Percentiles rank a stretch among this genome's conserved stretches.
These are phyloP conservation scores for Amphipyra tragopoginis DNA, from an alignment of 2,888 invertebrate species.

Conservation along the genomic window DNA sequence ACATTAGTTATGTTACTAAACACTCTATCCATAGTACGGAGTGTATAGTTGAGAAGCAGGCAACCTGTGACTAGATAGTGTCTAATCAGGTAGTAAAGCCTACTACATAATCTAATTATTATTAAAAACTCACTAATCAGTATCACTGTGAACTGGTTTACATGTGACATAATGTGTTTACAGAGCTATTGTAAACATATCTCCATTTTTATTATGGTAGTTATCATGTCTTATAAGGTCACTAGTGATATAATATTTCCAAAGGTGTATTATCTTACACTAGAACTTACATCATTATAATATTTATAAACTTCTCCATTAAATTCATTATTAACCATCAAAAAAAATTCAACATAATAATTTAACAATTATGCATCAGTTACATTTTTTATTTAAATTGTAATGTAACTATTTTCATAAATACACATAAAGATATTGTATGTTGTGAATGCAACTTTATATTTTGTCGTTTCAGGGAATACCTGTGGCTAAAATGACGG, in stretches of 20 bases:
- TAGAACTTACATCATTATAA: background rate
- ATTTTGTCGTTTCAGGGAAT: too few species aligned
- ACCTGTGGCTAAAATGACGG: too few species aligned
- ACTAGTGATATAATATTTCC: constrained; percentile 20
- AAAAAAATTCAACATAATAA: too few species aligned
- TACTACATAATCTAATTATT: background rate
- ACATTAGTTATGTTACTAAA: too few species aligned
- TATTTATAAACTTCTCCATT: background rate
- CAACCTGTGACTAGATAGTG: background rate
- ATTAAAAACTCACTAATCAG: background rate
- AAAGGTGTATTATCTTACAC: constrained; percentile 10
- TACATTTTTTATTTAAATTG: too few species aligned
- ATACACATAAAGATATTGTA: too few species aligned
- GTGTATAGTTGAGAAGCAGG: background rate
- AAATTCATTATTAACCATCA: too few species aligned
- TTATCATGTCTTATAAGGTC: constrained; percentile 34
- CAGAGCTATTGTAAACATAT: constrained; percentile 36
- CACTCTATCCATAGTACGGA: too few species aligned
- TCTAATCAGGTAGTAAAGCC: background rate
- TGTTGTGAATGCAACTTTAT: too few species aligned
- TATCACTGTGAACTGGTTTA: constrained; percentile 6
- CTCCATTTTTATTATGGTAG: constrained; percentile 21
- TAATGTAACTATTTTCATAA: too few species aligned
- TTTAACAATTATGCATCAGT: too few species aligned
- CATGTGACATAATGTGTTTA: constrained; percentile 38